Evolutionary conservation across 1,140 invertebrate species (phyloP).

Genomic region (Drosophila ananassae): DNA sequence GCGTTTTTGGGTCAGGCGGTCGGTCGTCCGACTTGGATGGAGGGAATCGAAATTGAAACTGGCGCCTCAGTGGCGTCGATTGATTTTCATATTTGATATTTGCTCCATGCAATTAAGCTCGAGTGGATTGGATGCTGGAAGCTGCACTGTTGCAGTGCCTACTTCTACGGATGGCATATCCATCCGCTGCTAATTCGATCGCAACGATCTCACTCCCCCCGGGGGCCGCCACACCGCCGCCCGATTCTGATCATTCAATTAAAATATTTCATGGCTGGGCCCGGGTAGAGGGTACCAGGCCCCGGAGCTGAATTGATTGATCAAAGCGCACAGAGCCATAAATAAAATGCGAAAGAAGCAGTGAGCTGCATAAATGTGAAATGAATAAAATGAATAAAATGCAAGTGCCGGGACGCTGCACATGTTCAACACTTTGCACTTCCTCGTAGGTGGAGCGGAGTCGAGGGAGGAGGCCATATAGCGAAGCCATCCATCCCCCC

Average conservation of each 20-base stretch:
- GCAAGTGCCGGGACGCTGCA: conserved; percentile 64
- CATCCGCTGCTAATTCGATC: conserved; percentile 24
- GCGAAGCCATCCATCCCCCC: neutral
- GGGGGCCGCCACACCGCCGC: conserved; percentile 17
- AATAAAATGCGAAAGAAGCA: conserved; percentile 33
- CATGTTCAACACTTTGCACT: conserved; percentile 81
- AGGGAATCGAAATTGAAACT: conserved; percentile 72
- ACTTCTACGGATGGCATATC: conserved; percentile 5
- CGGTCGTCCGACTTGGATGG: conserved; percentile 10
- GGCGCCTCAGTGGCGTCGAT: conserved; percentile 58
- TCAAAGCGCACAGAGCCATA: conserved; percentile 66
- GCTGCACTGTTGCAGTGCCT: conserved; percentile 17
- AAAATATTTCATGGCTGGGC: conserved; percentile 69
- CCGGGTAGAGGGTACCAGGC: conserved; percentile 19
- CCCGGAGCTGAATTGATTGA: conserved; percentile 74
- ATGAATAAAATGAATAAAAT: conserved; percentile 66
- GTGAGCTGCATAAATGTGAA: conserved; percentile 27
- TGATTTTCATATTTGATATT: conserved; percentile 61
- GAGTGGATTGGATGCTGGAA: conserved; percentile 6
- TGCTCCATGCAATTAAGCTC: conserved; percentile 32
- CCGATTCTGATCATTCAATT: conserved; percentile 81
- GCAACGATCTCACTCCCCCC: conserved; percentile 25
- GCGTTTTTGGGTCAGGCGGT: conserved; percentile 68
- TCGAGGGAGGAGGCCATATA: neutral
- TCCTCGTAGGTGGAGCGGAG: conserved; percentile 50